Percentiles rank a stretch among this genome's conserved stretches.
Conservation (phyloP, 2,113 vertebrate genomes). For the Hippopotamus amphibius region DNA sequence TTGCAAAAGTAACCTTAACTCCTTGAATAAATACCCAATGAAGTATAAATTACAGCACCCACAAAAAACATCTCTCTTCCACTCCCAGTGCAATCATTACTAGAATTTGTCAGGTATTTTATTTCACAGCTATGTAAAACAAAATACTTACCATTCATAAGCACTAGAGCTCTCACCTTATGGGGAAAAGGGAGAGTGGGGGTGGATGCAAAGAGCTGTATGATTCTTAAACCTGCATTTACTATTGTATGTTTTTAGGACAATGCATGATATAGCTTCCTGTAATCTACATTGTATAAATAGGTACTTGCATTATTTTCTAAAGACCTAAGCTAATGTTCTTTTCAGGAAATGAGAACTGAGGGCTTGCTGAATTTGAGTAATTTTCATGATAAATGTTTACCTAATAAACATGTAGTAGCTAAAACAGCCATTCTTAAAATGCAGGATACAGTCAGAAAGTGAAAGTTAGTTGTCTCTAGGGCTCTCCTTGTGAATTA, state of each 20-base stretch:
- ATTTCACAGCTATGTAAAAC: not conserved
- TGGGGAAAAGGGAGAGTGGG: fast-evolving
- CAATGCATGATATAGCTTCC: not conserved
- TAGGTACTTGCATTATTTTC: not conserved
- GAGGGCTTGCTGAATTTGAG: constrained; percentile 27
- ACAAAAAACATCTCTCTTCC: not conserved
- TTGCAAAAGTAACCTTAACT: not conserved
- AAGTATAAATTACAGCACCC: not conserved
- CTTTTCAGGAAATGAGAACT: not conserved
- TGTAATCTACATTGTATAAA: not conserved
- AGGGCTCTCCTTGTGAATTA: not conserved
- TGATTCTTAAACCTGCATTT: not conserved
- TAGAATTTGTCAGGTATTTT: not conserved
- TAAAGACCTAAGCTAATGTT: not conserved
- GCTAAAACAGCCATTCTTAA: not conserved
- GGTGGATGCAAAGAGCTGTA: not conserved
- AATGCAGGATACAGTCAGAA: not conserved
- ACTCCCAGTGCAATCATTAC: not conserved
- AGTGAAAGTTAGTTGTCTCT: not conserved
- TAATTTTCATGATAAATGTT: not conserved
- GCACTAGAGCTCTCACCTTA: not conserved
- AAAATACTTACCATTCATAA: not conserved
- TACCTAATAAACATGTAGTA: not conserved
- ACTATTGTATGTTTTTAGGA: not conserved
- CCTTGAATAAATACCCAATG: not conserved